Base-by-base conservation (phyloP, 2,888 invertebrate species). In the Drosophila borealis region DNA sequence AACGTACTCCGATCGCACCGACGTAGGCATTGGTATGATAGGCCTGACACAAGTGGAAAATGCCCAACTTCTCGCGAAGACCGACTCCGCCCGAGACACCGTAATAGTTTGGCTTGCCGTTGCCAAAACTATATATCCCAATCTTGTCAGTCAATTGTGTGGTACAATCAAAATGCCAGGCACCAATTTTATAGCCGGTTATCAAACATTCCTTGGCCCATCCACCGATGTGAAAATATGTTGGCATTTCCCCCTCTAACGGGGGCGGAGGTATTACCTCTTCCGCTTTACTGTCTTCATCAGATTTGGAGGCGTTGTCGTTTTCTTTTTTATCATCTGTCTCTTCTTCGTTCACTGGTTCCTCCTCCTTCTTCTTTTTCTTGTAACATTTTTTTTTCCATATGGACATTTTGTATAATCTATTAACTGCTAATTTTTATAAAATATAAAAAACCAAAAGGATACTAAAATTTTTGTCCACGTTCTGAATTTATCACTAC, bases 201-300 rank as follows among this genome's bases (percentile, higher is more conserved):
- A 39, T n/a, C 2, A 81, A 37, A 25, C 67, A 80, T 11, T 66
- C 49, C 42, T 82, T 81, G 1, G 80, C 83, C 62, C 17, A 13
- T 1, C 42, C 9, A 1, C 83, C 86, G 25, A 85, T 66, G 5
- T 66, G 57, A 19, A 70, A 80, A 41, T 39, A 85, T 4, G 77
- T 29, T 36, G 63, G 65, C 63, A 85, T 48, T 19, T 56, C 46
- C 0, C 45, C 64, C 9, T 67, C 25, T 0, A 37, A 9, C 6
- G 14, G 2, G 0, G 55, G 33, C 4, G 60, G 19, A 2, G 45
- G 49, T 1, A 80, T 4, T 1, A 76, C 21, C 44, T 55, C 64
- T 0, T 55, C 54, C 0, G 19, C 9, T 1, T 11, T 36, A 13
- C 36, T 29, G 29, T 29, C 29, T 2, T 34, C 34, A 1, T 36